Conservation (phyloP, 2,888 invertebrate species). For the Caenorhabditis sp. region DNA sequence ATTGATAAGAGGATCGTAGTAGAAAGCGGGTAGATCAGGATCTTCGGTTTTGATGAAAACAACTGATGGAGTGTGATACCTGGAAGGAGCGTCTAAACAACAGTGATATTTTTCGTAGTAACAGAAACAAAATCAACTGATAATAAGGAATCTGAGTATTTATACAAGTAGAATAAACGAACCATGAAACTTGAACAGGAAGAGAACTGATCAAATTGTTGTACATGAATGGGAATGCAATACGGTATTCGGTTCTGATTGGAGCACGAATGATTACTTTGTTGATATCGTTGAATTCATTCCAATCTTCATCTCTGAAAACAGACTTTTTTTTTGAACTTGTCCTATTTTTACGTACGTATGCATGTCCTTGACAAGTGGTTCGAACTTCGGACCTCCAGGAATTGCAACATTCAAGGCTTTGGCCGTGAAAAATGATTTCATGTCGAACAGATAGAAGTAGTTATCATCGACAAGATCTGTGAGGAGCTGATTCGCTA, state of each 20-base stretch:
- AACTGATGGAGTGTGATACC: slow-evolving; percentile 99
- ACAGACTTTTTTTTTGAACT: not conserved
- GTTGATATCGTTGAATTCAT: slow-evolving; percentile 99
- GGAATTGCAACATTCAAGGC: slow-evolving; percentile 99
- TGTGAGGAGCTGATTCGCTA: slow-evolving; percentile 95
- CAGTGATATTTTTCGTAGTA: too few species aligned
- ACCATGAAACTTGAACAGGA: slow-evolving; percentile 98
- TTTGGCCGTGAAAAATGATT: slow-evolving; percentile 99
- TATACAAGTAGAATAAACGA: slow-evolving; percentile 72
- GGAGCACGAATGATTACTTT: slow-evolving; percentile 99
- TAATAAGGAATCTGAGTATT: too few species aligned
- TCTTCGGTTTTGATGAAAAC: slow-evolving; percentile 99
- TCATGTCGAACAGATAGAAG: slow-evolving; percentile 97
- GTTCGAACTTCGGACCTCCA: slow-evolving; percentile 99
- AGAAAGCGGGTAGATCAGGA: slow-evolving; percentile 98
- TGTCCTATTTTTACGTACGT: slow-evolving; percentile 75
- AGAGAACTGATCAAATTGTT: slow-evolving; percentile 83
- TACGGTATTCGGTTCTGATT: slow-evolving; percentile 96
- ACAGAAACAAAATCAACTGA: slow-evolving; percentile 2
- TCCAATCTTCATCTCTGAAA: slow-evolving; percentile 96
- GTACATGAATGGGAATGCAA: slow-evolving; percentile 98
- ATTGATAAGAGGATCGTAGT: slow-evolving; percentile 98
- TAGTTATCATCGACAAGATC: slow-evolving; percentile 94
- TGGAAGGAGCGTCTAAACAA: too few species aligned
- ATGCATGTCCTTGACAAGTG: slow-evolving; percentile 95